Evolutionary conservation across 2,113 vertebrate genomes (phyloP).

Genomic region (Elgaria multicarinata): DNA sequence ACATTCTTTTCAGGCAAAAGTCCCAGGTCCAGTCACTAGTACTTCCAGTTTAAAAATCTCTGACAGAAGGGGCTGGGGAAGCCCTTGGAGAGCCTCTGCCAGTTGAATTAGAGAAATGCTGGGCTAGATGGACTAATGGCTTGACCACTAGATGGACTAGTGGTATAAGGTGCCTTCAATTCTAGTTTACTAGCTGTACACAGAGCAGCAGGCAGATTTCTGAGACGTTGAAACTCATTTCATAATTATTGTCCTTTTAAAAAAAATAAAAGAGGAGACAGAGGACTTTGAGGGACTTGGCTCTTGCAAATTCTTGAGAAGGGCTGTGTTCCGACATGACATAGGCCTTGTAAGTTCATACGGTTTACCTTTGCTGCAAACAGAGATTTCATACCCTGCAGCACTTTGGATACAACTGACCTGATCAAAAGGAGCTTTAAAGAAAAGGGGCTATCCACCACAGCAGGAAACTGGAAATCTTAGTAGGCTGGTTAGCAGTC

Average conservation of each 20-base stretch:
- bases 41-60: background rate
- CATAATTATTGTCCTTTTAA: background rate
- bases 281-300: background rate
- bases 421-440: background rate
- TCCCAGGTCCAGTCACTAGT: too few relatives aligned
- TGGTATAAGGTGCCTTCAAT: background rate
- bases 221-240: background rate
- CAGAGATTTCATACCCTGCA: background rate
- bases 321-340: background rate
- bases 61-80: too few relatives aligned
- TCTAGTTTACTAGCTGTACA: background rate
- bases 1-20: too few relatives aligned
- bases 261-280: background rate
- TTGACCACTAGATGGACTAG: background rate
- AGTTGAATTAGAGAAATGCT: background rate
- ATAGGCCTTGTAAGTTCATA: too few relatives aligned
- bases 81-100: background rate
- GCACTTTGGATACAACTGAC: background rate
- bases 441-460: background rate
- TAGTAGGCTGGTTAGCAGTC: background rate
- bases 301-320: background rate
- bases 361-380: background rate
- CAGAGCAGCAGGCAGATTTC: background rate
- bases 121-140: background rate
- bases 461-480: background rate